phyloP scores from a whole-genome alignment of 2,113 vertebrate species.

The Myiagra hebetior region DNA sequence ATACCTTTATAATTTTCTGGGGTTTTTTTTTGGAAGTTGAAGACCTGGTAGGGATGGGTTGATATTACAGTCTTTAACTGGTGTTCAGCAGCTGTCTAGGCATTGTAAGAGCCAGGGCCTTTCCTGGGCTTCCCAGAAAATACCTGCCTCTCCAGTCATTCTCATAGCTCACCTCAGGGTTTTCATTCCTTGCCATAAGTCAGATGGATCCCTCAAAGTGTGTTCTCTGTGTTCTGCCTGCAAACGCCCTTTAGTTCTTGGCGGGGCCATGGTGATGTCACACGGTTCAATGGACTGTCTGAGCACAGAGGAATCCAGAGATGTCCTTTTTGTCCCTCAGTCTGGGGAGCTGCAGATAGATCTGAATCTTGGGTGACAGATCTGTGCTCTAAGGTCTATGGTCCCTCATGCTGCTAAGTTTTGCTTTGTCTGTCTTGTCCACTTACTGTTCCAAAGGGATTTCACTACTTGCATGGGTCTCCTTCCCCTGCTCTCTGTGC shows the following conservation, averaged over 20 bases:
- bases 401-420: not conserved
- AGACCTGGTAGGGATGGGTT: not conserved
- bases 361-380: not conserved
- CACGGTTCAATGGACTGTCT: not conserved
- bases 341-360: not conserved
- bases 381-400: not conserved
- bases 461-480: not conserved
- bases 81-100: not conserved
- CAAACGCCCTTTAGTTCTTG: not conserved
- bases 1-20: not conserved
- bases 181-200: not conserved
- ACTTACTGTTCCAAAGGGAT: not conserved
- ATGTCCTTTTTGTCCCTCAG: not conserved
- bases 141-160: not conserved
- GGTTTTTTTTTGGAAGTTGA: not conserved
- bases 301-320: not conserved
- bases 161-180: not conserved
- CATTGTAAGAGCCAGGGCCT: not conserved
- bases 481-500: not conserved
- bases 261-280: not conserved
- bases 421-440: not conserved
- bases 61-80: not conserved
- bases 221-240: not conserved
- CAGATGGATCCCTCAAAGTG: accelerated
- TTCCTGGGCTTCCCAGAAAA: not conserved